A percentile compares a stretch with the other conserved stretches of the same genome.
Conservation (phyloP, 64 coral and sea anemone species). For the Astreopora myriophthalma region DNA sequence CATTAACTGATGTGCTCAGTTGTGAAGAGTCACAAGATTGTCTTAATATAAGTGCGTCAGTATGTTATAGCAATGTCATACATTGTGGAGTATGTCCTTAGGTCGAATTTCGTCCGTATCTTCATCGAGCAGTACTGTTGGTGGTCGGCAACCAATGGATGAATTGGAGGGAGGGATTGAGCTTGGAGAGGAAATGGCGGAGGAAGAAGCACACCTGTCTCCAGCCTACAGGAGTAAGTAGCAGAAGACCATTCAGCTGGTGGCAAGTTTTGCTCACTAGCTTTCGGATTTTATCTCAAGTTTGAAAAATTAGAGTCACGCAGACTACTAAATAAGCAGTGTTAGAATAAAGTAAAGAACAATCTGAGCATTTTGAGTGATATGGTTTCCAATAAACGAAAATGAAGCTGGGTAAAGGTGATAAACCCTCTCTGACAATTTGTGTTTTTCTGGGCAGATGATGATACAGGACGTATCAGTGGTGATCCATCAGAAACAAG, state of each 20-base stretch:
- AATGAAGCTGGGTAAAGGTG: too few species aligned
- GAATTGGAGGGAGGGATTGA: slow-evolving; percentile 62
- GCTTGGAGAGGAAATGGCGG: slow-evolving; percentile 62
- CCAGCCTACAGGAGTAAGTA: slow-evolving; percentile 37
- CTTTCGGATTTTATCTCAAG: too few species aligned
- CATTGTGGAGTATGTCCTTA: not conserved
- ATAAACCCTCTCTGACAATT: too few species aligned
- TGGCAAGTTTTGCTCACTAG: not conserved
- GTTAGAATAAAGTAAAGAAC: too few species aligned
- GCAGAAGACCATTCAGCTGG: not conserved
- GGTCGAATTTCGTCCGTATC: slow-evolving; percentile 76
- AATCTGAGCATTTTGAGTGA: too few species aligned
- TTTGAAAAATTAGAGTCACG: too few species aligned
- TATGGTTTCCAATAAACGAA: not conserved
- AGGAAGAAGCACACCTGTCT: slow-evolving; percentile 78
- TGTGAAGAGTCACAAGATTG: too few species aligned
- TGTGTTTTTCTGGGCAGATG: slow-evolving; percentile 26
- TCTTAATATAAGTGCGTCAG: too few species aligned
- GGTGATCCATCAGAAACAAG: slow-evolving; percentile 86
- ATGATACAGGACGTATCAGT: slow-evolving; percentile 73
- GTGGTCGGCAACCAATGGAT: slow-evolving; percentile 62
- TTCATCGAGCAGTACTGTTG: slow-evolving; percentile 46
- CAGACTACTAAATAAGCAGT: not conserved
- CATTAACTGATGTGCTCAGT: too few species aligned
- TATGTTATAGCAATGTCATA: not conserved